Evolutionary conservation across 1,140 invertebrate species (phyloP), one percentile per base, ranked within the genome.

Genomic region (Aricia agestis): DNA sequence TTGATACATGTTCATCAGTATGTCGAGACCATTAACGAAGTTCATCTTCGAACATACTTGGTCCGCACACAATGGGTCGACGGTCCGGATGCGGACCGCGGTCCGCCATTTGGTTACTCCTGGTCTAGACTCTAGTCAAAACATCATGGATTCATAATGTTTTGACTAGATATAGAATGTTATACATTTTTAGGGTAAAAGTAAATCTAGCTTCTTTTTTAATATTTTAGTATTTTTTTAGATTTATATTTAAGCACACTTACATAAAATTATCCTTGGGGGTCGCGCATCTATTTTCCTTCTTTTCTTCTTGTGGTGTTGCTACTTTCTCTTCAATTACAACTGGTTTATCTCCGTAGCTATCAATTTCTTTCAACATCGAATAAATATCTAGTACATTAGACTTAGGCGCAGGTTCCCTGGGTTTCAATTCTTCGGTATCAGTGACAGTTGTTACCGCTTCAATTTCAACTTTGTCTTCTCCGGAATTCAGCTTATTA

Each of bases 361-460:
- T 90, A 65, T 92, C 90, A 68, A 92, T 92, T 78, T 92, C 92
- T 77, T 92, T 91, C 17, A 92, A 73, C 84, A 91, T 91, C 0
- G 90, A 91, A 78, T 91, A 92, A 76, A 92, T 92, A 77, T 92
- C 90, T 36, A 91, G 75, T 31, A 92, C 89, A 57, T 89, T 89
- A 7, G 91, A 87, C 63, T 89, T 86, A 10, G 83, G 72, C 61
- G 78, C 85, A 9, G 92, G 67, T 42, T 92, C 88, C 52, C 78
- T 82, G 19, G 74, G 0, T 72, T 80, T 83, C 18, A 72, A 57
- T 59, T 45, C 15, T 72, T 79, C 76, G 42, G 31, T 6, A 15
- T 72, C 13, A 31, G 32, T 72, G 57, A 36, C 15, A 63, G 13
- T 15, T 67, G 36, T 18, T 2, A 32, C 32, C 32, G 59, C 5